Evolutionary conservation across 2,113 vertebrate genomes (phyloP).

Genomic region (Nycticebus coucang): DNA sequence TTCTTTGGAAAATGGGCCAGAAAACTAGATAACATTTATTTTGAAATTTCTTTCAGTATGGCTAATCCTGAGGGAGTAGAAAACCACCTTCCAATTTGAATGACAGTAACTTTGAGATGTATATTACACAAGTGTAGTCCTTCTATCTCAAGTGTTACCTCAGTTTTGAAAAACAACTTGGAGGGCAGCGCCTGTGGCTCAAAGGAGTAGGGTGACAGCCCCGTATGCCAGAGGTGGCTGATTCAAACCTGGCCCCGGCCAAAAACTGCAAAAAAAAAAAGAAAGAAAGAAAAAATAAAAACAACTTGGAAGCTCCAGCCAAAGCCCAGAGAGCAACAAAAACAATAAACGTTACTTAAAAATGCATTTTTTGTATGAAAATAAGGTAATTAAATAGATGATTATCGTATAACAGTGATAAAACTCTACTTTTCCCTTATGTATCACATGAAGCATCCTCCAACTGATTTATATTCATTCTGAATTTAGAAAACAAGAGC

Average conservation of each 20-base stretch:
- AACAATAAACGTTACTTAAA: neutral
- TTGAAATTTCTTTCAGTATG: neutral
- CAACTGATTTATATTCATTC: neutral
- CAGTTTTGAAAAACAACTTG: constrained; percentile 12
- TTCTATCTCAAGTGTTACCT: neutral
- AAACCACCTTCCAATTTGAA: constrained; percentile 14
- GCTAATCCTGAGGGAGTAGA: neutral
- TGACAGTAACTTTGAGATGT: neutral
- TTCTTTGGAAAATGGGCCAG: neutral
- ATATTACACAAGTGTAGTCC: neutral
- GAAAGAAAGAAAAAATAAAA: too few relatives aligned
- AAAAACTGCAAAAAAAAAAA: too few relatives aligned
- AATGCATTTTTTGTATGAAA: constrained; percentile 7
- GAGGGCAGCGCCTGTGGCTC: too few relatives aligned
- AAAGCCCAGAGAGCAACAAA: neutral
- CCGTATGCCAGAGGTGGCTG: too few relatives aligned
- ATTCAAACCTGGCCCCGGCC: too few relatives aligned
- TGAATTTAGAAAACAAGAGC: neutral
- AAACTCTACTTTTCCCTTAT: neutral
- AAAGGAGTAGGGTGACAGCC: too few relatives aligned
- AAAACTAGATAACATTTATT: neutral
- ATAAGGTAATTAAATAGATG: neutral
- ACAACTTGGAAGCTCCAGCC: neutral
- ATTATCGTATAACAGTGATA: neutral
- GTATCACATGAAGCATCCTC: neutral